phyloP scores from a whole-genome alignment of 2,888 invertebrate genomes.

The Caenorhabditis auriculariae region DNA sequence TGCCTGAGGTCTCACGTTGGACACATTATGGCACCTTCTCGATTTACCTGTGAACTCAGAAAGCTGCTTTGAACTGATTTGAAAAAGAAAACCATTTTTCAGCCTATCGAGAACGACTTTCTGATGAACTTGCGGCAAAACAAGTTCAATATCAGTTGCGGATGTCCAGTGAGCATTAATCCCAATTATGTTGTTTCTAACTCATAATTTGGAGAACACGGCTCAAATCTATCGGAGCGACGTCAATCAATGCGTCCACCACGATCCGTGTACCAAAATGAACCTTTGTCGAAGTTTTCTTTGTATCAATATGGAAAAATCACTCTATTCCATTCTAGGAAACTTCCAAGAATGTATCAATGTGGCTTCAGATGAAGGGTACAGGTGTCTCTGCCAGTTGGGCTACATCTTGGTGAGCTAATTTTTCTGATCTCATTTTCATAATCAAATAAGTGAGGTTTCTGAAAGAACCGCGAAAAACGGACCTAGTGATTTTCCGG shows the following conservation, averaged over 20 bases:
- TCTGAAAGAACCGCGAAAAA: too few relatives aligned
- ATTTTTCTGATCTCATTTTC: too few relatives aligned
- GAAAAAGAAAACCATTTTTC: too few relatives aligned
- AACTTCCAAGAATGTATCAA: conserved; percentile 30
- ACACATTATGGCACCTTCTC: too few relatives aligned
- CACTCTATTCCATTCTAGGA: too few relatives aligned
- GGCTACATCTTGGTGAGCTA: conserved; percentile 17
- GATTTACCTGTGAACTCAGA: too few relatives aligned
- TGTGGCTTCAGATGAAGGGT: conserved; percentile 12
- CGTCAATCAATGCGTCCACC: conserved; percentile 34
- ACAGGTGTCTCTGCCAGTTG: conserved; percentile 33
- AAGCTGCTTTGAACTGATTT: too few relatives aligned
- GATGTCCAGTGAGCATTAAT: conserved; percentile 16
- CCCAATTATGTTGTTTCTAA: neutral
- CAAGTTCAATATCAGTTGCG: conserved; percentile 34
- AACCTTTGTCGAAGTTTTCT: conserved; percentile 22
- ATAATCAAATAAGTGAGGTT: too few relatives aligned
- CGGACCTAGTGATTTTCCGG: too few relatives aligned
- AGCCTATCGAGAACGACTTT: conserved; percentile 31
- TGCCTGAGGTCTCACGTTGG: too few relatives aligned
- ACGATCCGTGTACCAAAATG: conserved; percentile 30
- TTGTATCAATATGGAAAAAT: too few relatives aligned
- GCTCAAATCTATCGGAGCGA: conserved; percentile 34
- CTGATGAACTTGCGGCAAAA: conserved; percentile 22
- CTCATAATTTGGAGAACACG: conserved; percentile 2